Conservation (phyloP, 2,113 vertebrate genomes). For the Poecile atricapillus region DNA sequence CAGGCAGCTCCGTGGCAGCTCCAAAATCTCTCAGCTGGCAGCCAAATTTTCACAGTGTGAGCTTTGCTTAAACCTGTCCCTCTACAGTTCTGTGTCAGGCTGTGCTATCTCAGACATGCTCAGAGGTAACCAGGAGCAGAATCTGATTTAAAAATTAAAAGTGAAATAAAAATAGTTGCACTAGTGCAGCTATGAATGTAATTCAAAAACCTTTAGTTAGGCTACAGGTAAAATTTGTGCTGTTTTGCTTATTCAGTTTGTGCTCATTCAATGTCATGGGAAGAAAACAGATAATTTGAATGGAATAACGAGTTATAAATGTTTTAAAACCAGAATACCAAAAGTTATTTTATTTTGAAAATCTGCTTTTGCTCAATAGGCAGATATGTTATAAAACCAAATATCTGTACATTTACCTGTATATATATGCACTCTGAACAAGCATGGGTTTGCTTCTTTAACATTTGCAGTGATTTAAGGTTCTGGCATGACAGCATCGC, state of each 20-base stretch:
- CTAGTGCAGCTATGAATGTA: background rate
- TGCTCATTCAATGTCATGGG: rapidly evolving
- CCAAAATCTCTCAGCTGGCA: background rate
- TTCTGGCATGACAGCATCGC: background rate
- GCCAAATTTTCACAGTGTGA: background rate
- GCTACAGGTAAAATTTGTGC: background rate
- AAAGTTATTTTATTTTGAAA: background rate
- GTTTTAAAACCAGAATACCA: background rate
- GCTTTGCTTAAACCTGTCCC: background rate
- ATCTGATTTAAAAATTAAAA: background rate
- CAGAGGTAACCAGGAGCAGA: background rate
- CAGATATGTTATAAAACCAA: background rate
- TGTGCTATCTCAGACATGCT: rapidly evolving
- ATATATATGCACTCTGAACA: background rate
- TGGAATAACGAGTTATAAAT: background rate
- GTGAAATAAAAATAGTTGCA: background rate
- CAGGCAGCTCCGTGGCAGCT: background rate
- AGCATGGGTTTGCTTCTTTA: background rate
- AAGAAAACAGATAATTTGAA: background rate
- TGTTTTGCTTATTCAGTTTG: background rate
- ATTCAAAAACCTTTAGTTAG: background rate
- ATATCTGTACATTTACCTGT: background rate
- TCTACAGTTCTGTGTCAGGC: background rate
- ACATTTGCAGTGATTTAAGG: background rate
- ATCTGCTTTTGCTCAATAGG: background rate